Conservation (phyloP, 2,888 invertebrate species). For the Axea sp. region DNA sequence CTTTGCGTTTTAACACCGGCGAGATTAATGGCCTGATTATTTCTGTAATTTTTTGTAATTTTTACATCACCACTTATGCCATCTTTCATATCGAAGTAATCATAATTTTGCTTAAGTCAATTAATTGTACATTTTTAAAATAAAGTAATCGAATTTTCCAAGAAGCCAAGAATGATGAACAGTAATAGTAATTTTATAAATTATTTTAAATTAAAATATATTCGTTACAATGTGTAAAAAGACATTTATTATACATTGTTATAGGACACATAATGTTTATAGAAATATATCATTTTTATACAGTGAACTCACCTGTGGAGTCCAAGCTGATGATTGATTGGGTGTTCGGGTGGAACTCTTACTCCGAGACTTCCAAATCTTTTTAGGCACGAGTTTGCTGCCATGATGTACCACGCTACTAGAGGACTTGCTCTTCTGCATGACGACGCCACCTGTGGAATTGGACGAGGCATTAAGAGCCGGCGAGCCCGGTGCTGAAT, state of each 20-base stretch:
- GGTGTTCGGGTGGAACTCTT: slow-evolving; percentile 87
- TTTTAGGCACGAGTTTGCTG: slow-evolving; percentile 87
- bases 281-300: too few species aligned
- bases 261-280: too few species aligned
- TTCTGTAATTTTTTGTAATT: slow-evolving; percentile 39
- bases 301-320: slow-evolving; percentile 87
- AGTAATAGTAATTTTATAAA: too few species aligned
- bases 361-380: slow-evolving; percentile 91
- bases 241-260: too few species aligned
- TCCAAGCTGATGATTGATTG: slow-evolving; percentile 86
- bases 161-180: too few species aligned
- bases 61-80: slow-evolving; percentile 17
- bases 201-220: too few species aligned
- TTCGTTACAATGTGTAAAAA: too few species aligned
- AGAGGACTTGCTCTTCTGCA: slow-evolving; percentile 95
- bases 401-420: slow-evolving; percentile 90
- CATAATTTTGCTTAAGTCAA: too few species aligned
- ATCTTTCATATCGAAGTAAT: slow-evolving; percentile 2
- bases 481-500: slow-evolving; percentile 81
- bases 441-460: slow-evolving; percentile 83
- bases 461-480: slow-evolving; percentile 80
- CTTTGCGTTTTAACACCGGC: slow-evolving; percentile 20
- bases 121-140: too few species aligned
- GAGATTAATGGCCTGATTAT: slow-evolving; percentile 34
- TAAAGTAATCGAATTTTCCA: too few species aligned